These are phyloP conservation scores for Oryzias curvinotus DNA, from an alignment of 2,113 vertebrate genomes.

Conservation along the genomic window DNA sequence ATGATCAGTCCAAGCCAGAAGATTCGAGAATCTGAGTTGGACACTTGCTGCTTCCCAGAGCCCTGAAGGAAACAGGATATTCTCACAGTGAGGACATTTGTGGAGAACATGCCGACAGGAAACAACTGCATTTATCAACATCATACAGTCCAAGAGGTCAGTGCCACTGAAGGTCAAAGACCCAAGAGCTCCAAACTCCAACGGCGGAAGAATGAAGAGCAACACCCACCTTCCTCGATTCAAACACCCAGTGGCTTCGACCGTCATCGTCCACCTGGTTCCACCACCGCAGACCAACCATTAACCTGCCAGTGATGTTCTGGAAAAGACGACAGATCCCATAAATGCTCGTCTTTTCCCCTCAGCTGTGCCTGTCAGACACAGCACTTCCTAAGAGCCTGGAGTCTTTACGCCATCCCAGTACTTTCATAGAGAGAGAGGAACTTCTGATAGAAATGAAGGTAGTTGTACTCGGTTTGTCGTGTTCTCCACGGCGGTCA, in stretches of 20 bases:
- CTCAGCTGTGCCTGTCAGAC: too few species aligned
- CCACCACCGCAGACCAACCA: constrained; percentile 97
- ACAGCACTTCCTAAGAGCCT: too few species aligned
- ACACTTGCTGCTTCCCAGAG: constrained; percentile 67
- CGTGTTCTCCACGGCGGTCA: too few species aligned
- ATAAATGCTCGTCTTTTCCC: too few species aligned
- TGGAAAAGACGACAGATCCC: neutral
- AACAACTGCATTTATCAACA: neutral
- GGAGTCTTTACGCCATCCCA: too few species aligned
- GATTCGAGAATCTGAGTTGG: constrained; percentile 89
- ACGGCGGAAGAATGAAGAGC: neutral
- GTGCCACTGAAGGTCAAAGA: neutral
- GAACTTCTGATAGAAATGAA: too few species aligned
- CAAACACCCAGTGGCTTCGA: constrained; percentile 92
- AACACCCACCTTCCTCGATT: constrained; percentile 85
- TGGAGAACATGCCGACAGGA: constrained; percentile 1
- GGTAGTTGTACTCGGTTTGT: too few species aligned
- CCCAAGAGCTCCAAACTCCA: neutral
- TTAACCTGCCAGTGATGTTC: constrained; percentile 91
- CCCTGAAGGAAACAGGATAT: constrained; percentile 61
- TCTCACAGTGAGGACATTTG: constrained; percentile 38
- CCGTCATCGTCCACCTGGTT: constrained; percentile 97
- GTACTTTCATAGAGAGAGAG: too few species aligned
- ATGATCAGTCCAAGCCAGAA: constrained; percentile 93
- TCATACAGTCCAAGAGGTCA: constrained; percentile 7